A percentile compares a stretch with the other conserved stretches of the same genome.
phyloP scores from a whole-genome alignment of 2,113 vertebrate species.

The Nannobrachium achirus region DNA sequence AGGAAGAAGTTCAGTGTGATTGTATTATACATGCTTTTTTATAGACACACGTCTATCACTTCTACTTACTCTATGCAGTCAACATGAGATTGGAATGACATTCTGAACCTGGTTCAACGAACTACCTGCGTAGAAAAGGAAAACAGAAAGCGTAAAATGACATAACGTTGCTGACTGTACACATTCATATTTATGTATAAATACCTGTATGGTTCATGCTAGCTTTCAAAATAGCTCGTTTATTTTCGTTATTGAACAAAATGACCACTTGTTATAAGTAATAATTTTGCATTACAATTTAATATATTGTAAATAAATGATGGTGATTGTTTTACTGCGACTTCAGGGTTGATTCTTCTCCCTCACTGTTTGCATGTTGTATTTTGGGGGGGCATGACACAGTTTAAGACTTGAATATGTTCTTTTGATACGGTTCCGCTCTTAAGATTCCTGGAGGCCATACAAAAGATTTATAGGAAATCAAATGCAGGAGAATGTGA shows the following conservation, averaged over 20 bases:
- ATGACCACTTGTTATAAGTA: constrained; percentile 77
- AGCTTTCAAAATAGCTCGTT: constrained; percentile 76
- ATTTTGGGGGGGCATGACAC: no score
- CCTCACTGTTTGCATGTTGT: no score
- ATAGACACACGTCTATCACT: constrained; percentile 49
- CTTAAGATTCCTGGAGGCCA: constrained; percentile 11
- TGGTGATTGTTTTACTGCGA: constrained; percentile 75
- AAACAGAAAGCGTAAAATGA: constrained; percentile 22
- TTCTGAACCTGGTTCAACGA: constrained; percentile 33
- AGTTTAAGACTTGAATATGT: background rate
- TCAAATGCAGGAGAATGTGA: background rate
- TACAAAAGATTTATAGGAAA: constrained; percentile 12
- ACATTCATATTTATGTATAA: constrained; percentile 75
- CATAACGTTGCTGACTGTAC: constrained; percentile 65
- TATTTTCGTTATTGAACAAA: constrained; percentile 81
- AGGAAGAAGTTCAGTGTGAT: constrained; percentile 37
- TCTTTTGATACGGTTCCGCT: background rate
- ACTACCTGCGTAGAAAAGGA: constrained; percentile 38
- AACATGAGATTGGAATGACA: constrained; percentile 56
- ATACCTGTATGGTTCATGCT: constrained; percentile 75
- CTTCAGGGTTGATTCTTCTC: constrained; percentile 22
- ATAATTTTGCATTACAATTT: constrained; percentile 81
- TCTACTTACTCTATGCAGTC: constrained; percentile 70
- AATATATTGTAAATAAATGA: constrained; percentile 85
- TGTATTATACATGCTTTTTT: constrained; percentile 58